Base-by-base conservation (phyloP, 2,113 vertebrate species). In the Gopherus evgoodei region DNA sequence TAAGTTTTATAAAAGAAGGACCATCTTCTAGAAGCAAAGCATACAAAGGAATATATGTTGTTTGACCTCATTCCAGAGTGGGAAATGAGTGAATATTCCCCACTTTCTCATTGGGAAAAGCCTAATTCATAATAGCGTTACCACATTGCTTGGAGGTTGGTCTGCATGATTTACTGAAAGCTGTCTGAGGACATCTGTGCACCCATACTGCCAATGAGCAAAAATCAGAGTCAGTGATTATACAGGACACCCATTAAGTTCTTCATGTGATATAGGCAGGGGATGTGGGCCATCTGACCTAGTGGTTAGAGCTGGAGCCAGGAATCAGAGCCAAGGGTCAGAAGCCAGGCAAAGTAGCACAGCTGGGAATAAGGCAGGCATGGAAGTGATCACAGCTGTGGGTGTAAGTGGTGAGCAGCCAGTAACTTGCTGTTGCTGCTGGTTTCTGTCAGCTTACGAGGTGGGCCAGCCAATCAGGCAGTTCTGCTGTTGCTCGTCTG, bases 21-120 rank as follows among this genome's bases (percentile, higher is more conserved):
- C 72, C 17, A 2, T 8, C 90, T 13, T 62, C 42, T 93, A 0
- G 1, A 59, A 89, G 42, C 31, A 75, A 13, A 0, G 0, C 5
- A 4, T 0, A 0, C 16, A 59, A 52, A 89, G 81, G 44, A 69
- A 6, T 42, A 7, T 69, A 69, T n/a, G 1, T 3, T 88, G 53
- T 90, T 90, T 89, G 80, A 11, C 42, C 42, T 91, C 83, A 11
- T 59, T 83, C 31, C 42, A 75, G 24, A 62, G 88, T 35, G 53
- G 83, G 81, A 89, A 87, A 42, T 62, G 83, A 86, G 50, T 0
- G 11, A 14, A 5, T 84, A 7, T 83, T 90, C 81, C 50, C 11
- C 47, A 62, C 79, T 50, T 81, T 80, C 59, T 90, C 13, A 16
- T n/a, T 82, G 81, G 49, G 29, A 35, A 92, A 87, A 96, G 53